Evolutionary conservation across 2,113 vertebrate genomes (phyloP), one percentile per base, ranked within the genome.

Genomic region (Vulpes ferrilata): DNA sequence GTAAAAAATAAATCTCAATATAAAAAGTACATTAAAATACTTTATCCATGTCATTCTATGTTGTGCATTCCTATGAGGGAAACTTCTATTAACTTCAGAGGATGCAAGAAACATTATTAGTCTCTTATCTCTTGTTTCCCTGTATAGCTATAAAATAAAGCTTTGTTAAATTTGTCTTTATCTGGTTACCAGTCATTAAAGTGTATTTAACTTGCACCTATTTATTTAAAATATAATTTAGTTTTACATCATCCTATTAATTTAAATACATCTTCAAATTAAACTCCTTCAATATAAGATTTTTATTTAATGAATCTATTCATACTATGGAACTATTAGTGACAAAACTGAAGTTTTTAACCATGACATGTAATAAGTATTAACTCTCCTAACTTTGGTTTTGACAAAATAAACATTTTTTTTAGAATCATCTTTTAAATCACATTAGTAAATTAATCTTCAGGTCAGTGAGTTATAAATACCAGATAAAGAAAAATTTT

Each of bases 261-360:
- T 81, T 81, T n/a, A 81, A 55, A 64, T 81, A 30, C 17, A 64
- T 81, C 85, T 73, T 87, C 38, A 64, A 43, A 81, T 71, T 87
- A 62, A 35, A 53, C 5, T 64, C 19, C 8, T 88, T 71, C 43
- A 55, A 64, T 3, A 16, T 53, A 57, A 73, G 25, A 90, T 69
- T 95, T 95, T 69, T 64, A 81, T 81, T 85, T 79, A 59, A 92
- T 53, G 62, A 79, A 20, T 80, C 78, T 73, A 9, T n/a, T 73
- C 15, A 48, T 27, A n/a, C 20, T 53, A 1, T 69, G 20, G 11
- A 78, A 95, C 25, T 43, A 32, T 64, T 65, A 82, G 11, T 71
- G 57, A 43, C n/a, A 60, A 80, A 87, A 69, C 53, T 88, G 22
- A 81, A 82, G 43, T 51, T 82, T 88, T 73, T 62, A 84, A 84